Conservation (phyloP, 2,113 vertebrate genomes). For the Dipodomys stephensi region DNA sequence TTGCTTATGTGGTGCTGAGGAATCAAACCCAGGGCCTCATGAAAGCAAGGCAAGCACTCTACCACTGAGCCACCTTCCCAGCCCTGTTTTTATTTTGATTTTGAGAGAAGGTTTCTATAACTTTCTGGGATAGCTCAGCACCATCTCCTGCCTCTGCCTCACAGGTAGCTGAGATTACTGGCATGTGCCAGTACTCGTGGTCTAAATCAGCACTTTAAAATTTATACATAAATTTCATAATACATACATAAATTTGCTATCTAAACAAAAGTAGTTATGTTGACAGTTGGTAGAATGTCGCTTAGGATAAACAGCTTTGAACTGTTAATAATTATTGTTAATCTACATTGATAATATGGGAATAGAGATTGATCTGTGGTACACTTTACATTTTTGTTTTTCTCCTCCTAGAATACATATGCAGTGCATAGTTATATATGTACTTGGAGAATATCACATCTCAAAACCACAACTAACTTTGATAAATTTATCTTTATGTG, state of each 20-base stretch:
- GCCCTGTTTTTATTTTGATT: too few relatives aligned
- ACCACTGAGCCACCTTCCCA: too few relatives aligned
- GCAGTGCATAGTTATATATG: background rate
- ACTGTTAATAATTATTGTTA: constrained; percentile 26
- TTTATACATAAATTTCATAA: background rate
- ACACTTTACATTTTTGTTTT: constrained; percentile 11
- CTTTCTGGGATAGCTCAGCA: too few relatives aligned
- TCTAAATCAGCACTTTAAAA: too few relatives aligned
- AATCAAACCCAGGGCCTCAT: too few relatives aligned
- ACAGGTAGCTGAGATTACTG: too few relatives aligned
- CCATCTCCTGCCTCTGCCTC: too few relatives aligned
- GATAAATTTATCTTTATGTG: constrained; percentile 7
- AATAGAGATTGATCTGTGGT: background rate
- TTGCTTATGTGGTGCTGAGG: too few relatives aligned
- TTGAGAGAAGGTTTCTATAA: too few relatives aligned
- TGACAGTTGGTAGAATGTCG: background rate
- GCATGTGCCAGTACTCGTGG: too few relatives aligned
- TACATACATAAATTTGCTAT: background rate
- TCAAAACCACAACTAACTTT: background rate
- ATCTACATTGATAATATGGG: background rate
- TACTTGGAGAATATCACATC: background rate
- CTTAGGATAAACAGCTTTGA: constrained; percentile 32
- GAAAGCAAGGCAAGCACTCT: too few relatives aligned
- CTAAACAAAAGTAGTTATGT: constrained; percentile 3
- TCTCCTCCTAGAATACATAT: background rate